phyloP scores from a whole-genome alignment of 2,888 invertebrate genomes.

The Drosophila phalerata region DNA sequence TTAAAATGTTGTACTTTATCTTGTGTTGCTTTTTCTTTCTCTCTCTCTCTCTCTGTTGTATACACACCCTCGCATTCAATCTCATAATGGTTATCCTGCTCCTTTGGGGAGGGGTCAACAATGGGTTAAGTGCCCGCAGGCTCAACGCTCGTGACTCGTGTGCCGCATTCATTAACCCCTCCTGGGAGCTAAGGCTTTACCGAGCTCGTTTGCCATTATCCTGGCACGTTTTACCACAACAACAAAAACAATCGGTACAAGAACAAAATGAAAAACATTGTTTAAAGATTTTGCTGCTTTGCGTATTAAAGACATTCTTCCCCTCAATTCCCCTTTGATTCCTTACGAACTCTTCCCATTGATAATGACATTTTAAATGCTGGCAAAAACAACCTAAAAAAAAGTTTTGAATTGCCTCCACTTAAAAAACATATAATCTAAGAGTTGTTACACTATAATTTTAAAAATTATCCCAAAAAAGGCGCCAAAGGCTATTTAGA shows the following conservation, averaged over 20 bases:
- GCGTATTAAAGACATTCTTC: conserved; percentile 26
- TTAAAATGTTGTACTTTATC: conserved; percentile 37
- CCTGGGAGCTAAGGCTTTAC: conserved; percentile 26
- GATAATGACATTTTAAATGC: conserved; percentile 56
- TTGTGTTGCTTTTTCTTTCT: neutral
- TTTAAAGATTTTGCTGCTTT: conserved; percentile 36
- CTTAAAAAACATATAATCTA: no score
- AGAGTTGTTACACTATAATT: no score
- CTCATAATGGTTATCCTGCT: conserved; percentile 26
- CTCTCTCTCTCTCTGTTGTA: no score
- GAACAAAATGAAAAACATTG: conserved; percentile 15
- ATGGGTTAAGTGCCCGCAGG: conserved; percentile 65
- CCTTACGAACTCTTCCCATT: neutral
- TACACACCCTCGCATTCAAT: conserved; percentile 13
- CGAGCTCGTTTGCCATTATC: conserved; percentile 42
- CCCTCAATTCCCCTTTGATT: no score
- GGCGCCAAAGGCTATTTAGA: no score
- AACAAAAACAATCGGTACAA: conserved; percentile 14
- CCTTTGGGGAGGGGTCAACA: conserved; percentile 48
- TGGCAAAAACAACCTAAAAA: conserved; percentile 25
- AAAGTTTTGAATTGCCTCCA: conserved; percentile 44
- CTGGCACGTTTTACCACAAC: conserved; percentile 51
- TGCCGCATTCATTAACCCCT: conserved; percentile 59
- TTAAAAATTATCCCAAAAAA: no score
- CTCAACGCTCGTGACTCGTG: conserved; percentile 49